Evolutionary conservation across 2,113 vertebrate genomes (phyloP).

Genomic region (Pseudorectes ferrugineus): DNA sequence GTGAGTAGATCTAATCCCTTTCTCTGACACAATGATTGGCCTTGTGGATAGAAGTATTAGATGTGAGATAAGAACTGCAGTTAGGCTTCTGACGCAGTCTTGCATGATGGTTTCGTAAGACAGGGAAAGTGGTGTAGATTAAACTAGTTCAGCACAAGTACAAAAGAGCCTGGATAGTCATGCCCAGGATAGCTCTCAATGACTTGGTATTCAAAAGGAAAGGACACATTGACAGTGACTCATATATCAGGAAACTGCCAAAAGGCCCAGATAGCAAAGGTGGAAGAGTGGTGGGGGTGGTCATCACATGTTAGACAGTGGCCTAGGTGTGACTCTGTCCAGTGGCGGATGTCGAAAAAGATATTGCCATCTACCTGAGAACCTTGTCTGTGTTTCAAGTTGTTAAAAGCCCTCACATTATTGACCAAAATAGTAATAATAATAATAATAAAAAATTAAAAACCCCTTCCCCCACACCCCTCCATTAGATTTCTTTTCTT

Average conservation of each 20-base stretch:
- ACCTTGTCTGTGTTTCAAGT: not conserved
- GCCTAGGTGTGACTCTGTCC: not conserved
- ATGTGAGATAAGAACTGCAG: not conserved
- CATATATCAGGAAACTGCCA: not conserved
- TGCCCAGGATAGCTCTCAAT: not conserved
- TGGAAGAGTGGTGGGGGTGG: not conserved
- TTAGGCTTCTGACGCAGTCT: not conserved
- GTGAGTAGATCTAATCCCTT: not conserved
- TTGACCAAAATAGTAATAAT: not conserved
- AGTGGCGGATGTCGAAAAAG: not conserved
- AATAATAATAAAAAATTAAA: not conserved
- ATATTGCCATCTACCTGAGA: not conserved
- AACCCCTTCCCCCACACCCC: fast-evolving
- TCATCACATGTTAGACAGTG: not conserved
- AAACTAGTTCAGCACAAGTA: not conserved
- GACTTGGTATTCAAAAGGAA: not conserved
- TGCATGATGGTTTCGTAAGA: not conserved
- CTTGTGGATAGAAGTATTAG: not conserved
- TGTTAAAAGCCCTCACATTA: not conserved
- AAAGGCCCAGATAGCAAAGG: not conserved
- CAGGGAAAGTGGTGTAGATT: not conserved
- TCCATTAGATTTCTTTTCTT: not conserved
- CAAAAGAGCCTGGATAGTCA: not conserved
- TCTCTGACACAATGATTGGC: not conserved
- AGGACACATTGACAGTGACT: not conserved